Evolutionary conservation across 1,140 invertebrate genomes (phyloP).

Genomic region (Pogonognathellus flavescens): DNA sequence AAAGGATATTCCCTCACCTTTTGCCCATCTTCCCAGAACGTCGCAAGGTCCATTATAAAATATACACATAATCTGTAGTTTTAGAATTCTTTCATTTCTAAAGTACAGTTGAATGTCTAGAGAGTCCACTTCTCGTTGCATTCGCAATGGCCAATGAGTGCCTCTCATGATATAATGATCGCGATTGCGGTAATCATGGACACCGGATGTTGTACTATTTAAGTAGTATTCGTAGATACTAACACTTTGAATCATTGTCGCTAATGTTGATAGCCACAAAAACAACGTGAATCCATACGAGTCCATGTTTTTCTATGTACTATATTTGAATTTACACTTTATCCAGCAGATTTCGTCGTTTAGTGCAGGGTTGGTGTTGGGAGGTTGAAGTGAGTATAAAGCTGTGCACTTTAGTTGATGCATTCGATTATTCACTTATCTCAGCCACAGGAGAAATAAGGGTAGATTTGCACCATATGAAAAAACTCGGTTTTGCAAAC

Average conservation of each 20-base stretch:
- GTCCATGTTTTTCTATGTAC: constrained; percentile 19
- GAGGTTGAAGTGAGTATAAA: background rate
- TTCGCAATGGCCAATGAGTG: constrained; percentile 29
- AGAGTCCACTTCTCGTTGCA: constrained; percentile 60
- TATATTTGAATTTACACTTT: constrained; percentile 28
- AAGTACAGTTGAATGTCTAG: constrained; percentile 60
- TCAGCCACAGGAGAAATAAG: constrained; percentile 24
- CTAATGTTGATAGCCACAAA: constrained; percentile 20
- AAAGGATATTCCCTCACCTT: constrained; percentile 56
- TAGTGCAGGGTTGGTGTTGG: background rate
- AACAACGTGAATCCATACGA: background rate
- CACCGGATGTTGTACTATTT: background rate
- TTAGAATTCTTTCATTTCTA: constrained; percentile 60
- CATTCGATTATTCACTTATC: constrained; percentile 21
- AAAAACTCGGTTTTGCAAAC: no score
- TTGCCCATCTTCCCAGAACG: constrained; percentile 59
- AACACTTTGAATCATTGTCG: constrained; percentile 14
- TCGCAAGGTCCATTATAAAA: constrained; percentile 64
- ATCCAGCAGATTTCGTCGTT: background rate
- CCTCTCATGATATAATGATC: constrained; percentile 48
- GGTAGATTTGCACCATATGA: no score
- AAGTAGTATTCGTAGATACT: background rate
- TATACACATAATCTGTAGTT: constrained; percentile 61
- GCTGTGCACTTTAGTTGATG: constrained; percentile 1
- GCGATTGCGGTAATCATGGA: background rate